Conservation (phyloP, 2,888 invertebrate species). For the Micropterix aruncella region DNA sequence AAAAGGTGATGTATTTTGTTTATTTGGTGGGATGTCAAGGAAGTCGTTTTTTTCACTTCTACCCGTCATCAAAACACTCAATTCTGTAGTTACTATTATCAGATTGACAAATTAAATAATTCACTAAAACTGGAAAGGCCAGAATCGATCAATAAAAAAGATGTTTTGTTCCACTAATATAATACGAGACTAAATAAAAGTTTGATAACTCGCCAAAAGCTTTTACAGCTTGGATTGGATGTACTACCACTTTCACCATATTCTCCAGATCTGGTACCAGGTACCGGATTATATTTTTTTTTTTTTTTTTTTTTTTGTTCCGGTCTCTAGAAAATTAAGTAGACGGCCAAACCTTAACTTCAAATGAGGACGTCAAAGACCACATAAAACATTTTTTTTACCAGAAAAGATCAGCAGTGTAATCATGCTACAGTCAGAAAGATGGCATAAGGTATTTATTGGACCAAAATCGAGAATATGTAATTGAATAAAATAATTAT, state of each 20-base stretch:
- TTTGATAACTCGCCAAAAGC: too few species aligned
- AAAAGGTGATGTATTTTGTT: background rate
- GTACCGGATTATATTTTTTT: too few species aligned
- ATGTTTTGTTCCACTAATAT: background rate
- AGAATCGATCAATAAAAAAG: background rate
- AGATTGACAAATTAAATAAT: conserved; percentile 4
- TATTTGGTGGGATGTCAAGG: background rate
- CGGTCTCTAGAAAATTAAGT: conserved; percentile 9
- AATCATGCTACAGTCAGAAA: conserved; percentile 12
- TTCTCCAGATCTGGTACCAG: conserved; percentile 7
- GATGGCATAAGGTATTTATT: conserved; percentile 13
- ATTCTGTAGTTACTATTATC: conserved; percentile 10
- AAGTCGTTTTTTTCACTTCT: conserved; percentile 5
- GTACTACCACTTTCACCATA: conserved; percentile 3
- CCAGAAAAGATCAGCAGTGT: conserved; percentile 6
- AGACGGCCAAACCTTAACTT: conserved; percentile 7
- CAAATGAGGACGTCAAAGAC: too few species aligned
- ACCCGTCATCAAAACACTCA: conserved; percentile 9
- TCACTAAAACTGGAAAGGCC: conserved; percentile 4
- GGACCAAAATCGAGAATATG: conserved; percentile 12
- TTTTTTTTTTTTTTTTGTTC: conserved; percentile 8
- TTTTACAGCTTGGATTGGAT: conserved; percentile 3
- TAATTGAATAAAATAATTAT: conserved; percentile 12
- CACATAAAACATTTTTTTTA: conserved; percentile 8
- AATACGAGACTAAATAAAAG: background rate